Base-by-base conservation (phyloP, 2,113 vertebrate species). In the Chelonoidis abingdonii region DNA sequence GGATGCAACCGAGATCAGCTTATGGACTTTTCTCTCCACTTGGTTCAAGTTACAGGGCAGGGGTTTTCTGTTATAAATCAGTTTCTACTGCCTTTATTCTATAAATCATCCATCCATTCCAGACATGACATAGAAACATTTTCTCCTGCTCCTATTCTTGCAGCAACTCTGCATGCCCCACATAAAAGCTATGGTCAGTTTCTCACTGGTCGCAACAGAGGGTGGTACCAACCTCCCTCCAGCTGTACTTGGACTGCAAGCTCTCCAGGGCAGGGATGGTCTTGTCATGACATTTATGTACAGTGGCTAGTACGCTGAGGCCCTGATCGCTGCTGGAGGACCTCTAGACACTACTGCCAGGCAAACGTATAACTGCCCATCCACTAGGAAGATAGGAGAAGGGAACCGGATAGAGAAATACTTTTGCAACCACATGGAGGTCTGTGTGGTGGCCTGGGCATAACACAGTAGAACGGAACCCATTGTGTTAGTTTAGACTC, bases 111-210 rank as follows among this genome's bases (percentile, higher is more conserved):
- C 35, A 69, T 69, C 65, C 17, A 21, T 38, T 69, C 65, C 65
- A 38, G 35, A 69, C 35, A 38, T 17, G 19, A 35, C 35, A 17
- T 8, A 69, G 16, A 72, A 5, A 38, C 2, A 5, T 72, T 91
- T 75, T 92, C 90, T 87, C 89, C 89, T 97, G 10, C 75, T 91
- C 81, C 75, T 6, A 65, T 79, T 88, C 54, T 50, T 87, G 96
- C 93, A 94, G 72, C 21, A 95, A 65, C 94, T 96, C 93, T 95
- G 97, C 95, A 95, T 3, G 0, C 93, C 88, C 82, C 76, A 8
- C 6, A 10, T 22, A 35, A 50, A 54, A 90, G 41, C 0, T 8
- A 97, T 95, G 94, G 94, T 95, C 95, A 93, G 59, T n/a, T 22
- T 14, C 11, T 13, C 54, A 5, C 72, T 88, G 84, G 47, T 44